Percentiles rank a stretch among this genome's conserved stretches.
Evolutionary conservation across 2,888 invertebrate species (phyloP).

Genomic region (Fragum fragum): DNA sequence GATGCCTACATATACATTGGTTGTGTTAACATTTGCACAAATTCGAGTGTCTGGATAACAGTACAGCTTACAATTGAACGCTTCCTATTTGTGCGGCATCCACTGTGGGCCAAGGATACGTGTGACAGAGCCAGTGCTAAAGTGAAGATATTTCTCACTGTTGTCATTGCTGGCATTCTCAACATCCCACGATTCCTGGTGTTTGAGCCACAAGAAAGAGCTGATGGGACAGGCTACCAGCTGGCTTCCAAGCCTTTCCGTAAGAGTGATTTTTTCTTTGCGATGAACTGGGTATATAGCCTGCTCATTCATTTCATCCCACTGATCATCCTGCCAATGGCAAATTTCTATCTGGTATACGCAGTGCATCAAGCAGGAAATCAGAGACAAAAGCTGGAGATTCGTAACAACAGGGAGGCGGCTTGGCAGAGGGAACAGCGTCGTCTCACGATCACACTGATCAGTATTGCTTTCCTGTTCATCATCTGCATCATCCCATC

Average conservation of each 20-base stretch:
- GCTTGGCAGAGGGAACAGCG: slow-evolving; percentile 81
- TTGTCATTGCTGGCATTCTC: slow-evolving; percentile 71
- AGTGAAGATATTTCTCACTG: slow-evolving; percentile 74
- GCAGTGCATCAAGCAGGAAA: slow-evolving; percentile 76
- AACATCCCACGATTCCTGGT: slow-evolving; percentile 82
- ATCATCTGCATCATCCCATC: slow-evolving; percentile 83
- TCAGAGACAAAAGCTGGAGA: slow-evolving; percentile 71
- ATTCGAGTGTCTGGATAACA: slow-evolving; percentile 82
- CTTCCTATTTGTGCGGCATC: slow-evolving; percentile 80
- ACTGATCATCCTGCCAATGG: slow-evolving; percentile 71
- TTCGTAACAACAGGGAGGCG: slow-evolving; percentile 74
- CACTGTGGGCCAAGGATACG: slow-evolving; percentile 81
- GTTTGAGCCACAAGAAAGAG: slow-evolving; percentile 62
- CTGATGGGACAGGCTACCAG: slow-evolving; percentile 47
- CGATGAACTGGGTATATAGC: slow-evolving; percentile 79
- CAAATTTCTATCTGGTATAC: slow-evolving; percentile 79
- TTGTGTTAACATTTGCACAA: slow-evolving; percentile 80
- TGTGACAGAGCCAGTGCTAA: slow-evolving; percentile 81
- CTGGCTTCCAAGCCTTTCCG: slow-evolving; percentile 74
- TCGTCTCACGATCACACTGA: slow-evolving; percentile 82
- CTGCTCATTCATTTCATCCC: slow-evolving; percentile 79
- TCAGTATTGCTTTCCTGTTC: slow-evolving; percentile 82
- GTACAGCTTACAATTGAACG: slow-evolving; percentile 83
- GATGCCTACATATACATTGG: slow-evolving; percentile 80
- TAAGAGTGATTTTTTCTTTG: slow-evolving; percentile 58